Evolutionary conservation across 2,113 vertebrate genomes (phyloP).

Genomic region (Oncorhynchus tshawytscha): DNA sequence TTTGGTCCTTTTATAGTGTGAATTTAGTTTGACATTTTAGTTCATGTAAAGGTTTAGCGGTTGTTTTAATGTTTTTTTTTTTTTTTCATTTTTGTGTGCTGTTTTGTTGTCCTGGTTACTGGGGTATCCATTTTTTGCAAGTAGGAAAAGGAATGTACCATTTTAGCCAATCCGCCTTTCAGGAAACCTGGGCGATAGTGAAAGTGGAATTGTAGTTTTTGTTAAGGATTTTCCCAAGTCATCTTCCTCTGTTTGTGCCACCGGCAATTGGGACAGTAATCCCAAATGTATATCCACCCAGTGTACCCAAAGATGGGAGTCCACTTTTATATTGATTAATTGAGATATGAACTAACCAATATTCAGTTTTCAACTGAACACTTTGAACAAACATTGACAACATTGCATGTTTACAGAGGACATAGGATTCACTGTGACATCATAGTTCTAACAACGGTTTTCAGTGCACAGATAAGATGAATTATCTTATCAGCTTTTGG

Average conservation of each 20-base stretch:
- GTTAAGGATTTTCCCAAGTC: conserved; percentile 20
- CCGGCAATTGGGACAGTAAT: conserved; percentile 16
- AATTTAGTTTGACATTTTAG: not conserved
- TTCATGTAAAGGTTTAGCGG: not conserved
- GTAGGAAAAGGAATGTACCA: not conserved
- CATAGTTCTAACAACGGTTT: conserved; percentile 9
- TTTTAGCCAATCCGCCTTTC: conserved; percentile 38
- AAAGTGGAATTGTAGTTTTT: conserved; percentile 41
- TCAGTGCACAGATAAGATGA: not conserved
- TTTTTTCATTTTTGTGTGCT: not conserved
- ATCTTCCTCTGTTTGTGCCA: conserved; percentile 34
- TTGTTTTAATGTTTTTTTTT: conserved; percentile 21
- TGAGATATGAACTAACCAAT: not conserved
- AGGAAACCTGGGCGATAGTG: conserved; percentile 34
- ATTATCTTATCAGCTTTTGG: not conserved
- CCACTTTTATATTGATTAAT: conserved; percentile 14
- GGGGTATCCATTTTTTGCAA: not conserved
- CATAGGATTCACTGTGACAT: not conserved
- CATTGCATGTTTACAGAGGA: conserved; percentile 16
- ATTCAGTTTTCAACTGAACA: too few species aligned
- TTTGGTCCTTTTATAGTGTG: conserved; percentile 25
- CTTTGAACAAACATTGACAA: not conserved
- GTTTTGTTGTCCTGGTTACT: conserved; percentile 16
- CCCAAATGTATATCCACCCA: conserved; percentile 40
- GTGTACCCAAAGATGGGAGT: conserved; percentile 41